Evolutionary conservation across 2,797 vertebrate genomes (phyloP).

Genomic region (Hippopotamyrus pictus): DNA sequence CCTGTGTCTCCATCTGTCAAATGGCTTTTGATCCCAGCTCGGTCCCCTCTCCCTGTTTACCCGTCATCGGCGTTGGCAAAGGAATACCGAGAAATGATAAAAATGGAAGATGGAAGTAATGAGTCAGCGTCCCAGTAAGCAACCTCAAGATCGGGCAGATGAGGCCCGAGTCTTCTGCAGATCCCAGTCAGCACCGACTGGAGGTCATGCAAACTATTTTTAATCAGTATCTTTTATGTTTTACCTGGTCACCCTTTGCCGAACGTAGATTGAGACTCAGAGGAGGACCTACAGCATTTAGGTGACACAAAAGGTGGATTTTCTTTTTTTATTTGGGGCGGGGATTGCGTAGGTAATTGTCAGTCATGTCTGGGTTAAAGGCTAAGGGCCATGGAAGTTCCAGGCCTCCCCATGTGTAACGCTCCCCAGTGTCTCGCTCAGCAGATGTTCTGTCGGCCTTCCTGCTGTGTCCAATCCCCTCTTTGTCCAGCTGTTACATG

Average conservation of each 20-base stretch:
- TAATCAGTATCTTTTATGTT: neutral
- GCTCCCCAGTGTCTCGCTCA: slow-evolving; percentile 48
- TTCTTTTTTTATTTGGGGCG: neutral
- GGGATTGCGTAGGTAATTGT: slow-evolving; percentile 31
- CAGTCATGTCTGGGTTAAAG: slow-evolving; percentile 44
- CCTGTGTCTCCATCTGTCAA: slow-evolving; percentile 30
- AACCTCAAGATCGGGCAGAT: slow-evolving; percentile 41
- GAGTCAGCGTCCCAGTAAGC: slow-evolving; percentile 27
- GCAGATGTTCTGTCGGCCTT: slow-evolving; percentile 45
- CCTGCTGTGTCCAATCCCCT: slow-evolving; percentile 45
- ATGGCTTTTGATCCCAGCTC: neutral
- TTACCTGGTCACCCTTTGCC: slow-evolving; percentile 39
- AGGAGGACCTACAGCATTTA: neutral
- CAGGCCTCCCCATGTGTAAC: slow-evolving; percentile 52
- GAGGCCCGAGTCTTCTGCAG: slow-evolving; percentile 36
- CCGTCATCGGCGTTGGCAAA: slow-evolving; percentile 5
- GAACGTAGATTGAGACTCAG: slow-evolving; percentile 30
- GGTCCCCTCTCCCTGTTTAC: slow-evolving; percentile 9
- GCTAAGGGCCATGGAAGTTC: slow-evolving; percentile 42
- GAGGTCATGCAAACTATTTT: slow-evolving; percentile 30
- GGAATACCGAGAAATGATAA: slow-evolving; percentile 29
- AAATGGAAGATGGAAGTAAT: slow-evolving; percentile 49
- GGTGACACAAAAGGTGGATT: neutral
- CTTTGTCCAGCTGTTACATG: slow-evolving; percentile 30
- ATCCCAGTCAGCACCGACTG: slow-evolving; percentile 32